Base-by-base conservation (phyloP, 2,797 vertebrate species). In the Melanotaenia nigrans region DNA sequence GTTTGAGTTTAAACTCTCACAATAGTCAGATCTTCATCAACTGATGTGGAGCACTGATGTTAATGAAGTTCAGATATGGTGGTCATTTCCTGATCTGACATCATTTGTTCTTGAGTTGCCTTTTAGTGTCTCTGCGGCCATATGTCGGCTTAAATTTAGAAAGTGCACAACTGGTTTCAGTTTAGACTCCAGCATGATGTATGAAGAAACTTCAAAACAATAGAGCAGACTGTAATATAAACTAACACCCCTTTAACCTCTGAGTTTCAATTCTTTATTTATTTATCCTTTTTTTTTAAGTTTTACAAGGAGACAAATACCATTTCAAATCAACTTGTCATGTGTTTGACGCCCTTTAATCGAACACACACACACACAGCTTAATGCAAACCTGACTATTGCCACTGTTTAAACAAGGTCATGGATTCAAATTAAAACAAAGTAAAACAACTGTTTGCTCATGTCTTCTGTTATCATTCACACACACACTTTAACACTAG, bases 341-440 rank as follows among this genome's bases (percentile, higher is more conserved):
- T 77, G 77, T 69, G 45, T 70, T 75, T 60, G 11, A 61, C 63
- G 68, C 45, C 16, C 38, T 73, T 72, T 54, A 71, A 82, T 49
- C 66, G 25, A 64, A 40, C 38, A 40, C 38, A 40, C 38, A 13
- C 38, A 40, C 38, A 40, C 38, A 58, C 68, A 80, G 81, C 68
- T 84, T 77, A 77, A 86, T 85, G 85, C 79, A 91, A 90, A 93
- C 90, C 90, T 87, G 90, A 93, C 90, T 90, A 90, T 82, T 88
- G 85, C 82, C 63, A 75, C 65, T 1, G 28, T 73, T 79, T 65
- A 20, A 82, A 80, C 76, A 76, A 71, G 70, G 68, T 81, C 24
- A 73, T 74, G 62, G 83, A 74, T 78, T 82, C 68, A 90, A 92
- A 90, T 87, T 85, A 89, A 90, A 92, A 89, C 56, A 61, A 61